These are phyloP conservation scores for Sparidentex hasta DNA, from an alignment of 2,797 vertebrate genomes.

Conservation along the genomic window DNA sequence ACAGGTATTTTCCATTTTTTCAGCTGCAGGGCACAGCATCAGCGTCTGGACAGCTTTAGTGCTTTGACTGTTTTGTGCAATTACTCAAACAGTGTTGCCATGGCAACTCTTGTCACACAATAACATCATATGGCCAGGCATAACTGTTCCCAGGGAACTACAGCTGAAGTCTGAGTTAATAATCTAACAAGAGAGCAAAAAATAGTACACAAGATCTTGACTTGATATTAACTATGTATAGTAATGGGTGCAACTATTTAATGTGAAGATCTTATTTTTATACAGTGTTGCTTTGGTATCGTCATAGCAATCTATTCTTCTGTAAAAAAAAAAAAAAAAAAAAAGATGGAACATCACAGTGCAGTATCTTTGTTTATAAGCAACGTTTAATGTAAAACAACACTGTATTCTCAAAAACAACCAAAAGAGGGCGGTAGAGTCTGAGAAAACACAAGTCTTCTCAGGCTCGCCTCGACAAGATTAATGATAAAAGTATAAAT, in stretches of 20 bases:
- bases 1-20: constrained; percentile 62
- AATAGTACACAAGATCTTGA: not conserved
- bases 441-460: constrained; percentile 5
- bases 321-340: not conserved
- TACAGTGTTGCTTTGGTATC: not conserved
- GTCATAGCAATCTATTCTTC: not conserved
- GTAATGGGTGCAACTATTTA: not conserved
- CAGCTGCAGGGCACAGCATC: not conserved
- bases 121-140: constrained; percentile 15
- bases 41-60: not conserved
- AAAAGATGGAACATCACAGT: not conserved
- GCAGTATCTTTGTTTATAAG: not conserved
- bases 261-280: not conserved
- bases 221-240: not conserved
- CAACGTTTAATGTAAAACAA: not conserved
- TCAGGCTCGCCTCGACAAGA: too few species aligned
- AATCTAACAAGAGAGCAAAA: not conserved
- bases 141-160: constrained; percentile 17
- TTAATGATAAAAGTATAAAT: constrained; percentile 4
- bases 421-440: constrained; percentile 73
- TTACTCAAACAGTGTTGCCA: constrained; percentile 59
- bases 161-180: not conserved
- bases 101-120: constrained; percentile 72
- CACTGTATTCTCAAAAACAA: constrained; percentile 46
- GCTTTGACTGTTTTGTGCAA: constrained; percentile 37